These are phyloP conservation scores for Acropternis orthonyx DNA, from an alignment of 2,797 vertebrate species.

Conservation along the genomic window DNA sequence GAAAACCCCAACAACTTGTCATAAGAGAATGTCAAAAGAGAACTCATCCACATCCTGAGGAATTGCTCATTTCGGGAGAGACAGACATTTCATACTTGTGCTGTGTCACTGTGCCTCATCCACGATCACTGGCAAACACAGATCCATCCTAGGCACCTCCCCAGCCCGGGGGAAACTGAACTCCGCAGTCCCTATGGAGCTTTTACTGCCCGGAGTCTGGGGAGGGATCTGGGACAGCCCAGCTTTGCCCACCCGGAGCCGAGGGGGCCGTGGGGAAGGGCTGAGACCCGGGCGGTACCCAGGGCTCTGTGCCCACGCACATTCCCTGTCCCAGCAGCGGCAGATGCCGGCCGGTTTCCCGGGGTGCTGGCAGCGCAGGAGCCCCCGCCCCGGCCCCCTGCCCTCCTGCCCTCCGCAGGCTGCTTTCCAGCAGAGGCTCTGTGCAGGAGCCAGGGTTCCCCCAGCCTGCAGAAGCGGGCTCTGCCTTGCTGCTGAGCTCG, in stretches of 20 bases:
- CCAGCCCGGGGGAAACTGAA: neutral
- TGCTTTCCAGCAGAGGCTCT: neutral
- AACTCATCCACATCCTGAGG: neutral
- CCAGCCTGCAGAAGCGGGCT: neutral
- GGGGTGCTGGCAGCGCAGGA: neutral
- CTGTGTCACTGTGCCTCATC: neutral
- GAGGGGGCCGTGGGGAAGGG: neutral
- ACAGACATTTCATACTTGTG: accelerated
- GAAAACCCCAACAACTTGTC: neutral
- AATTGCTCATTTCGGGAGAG: neutral
- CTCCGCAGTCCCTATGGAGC: accelerated
- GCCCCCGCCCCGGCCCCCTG: neutral
- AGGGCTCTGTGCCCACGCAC: accelerated
- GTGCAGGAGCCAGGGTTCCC: neutral
- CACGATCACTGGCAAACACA: neutral
- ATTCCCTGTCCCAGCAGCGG: neutral
- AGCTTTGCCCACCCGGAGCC: too few species aligned
- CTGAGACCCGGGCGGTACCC: accelerated
- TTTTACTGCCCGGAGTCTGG: neutral
- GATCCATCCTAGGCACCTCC: neutral
- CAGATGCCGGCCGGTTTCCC: accelerated
- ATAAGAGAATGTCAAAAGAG: neutral
- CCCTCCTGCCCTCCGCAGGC: neutral
- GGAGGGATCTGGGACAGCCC: neutral
- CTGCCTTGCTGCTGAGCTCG: neutral